Conservation (phyloP, 2,113 vertebrate genomes). For the Hippocampus abdominalis region DNA sequence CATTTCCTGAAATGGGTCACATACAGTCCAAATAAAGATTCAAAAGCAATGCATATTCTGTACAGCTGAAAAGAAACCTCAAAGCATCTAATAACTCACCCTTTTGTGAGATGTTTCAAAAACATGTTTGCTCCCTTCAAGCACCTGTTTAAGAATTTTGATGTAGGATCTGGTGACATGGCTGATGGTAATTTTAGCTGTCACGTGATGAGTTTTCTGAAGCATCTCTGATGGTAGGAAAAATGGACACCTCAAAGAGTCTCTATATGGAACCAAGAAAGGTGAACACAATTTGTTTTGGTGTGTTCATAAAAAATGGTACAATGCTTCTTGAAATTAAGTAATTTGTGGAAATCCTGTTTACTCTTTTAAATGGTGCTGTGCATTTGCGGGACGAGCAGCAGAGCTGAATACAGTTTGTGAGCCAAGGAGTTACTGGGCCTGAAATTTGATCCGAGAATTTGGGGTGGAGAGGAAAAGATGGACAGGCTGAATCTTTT, state of each 20-base stretch:
- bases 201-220: background rate
- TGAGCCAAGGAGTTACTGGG: too few relatives aligned
- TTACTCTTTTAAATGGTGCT: background rate
- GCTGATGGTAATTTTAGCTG: background rate
- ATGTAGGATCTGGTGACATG: background rate
- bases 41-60: background rate
- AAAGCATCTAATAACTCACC: background rate
- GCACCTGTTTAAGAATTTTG: background rate
- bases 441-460: too few relatives aligned
- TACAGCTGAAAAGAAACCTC: background rate
- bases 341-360: background rate
- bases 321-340: background rate
- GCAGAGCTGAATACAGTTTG: too few relatives aligned
- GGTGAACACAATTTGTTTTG: too few relatives aligned
- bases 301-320: background rate
- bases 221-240: background rate
- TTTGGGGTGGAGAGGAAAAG: too few relatives aligned
- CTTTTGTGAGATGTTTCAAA: background rate
- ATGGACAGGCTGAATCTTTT: too few relatives aligned
- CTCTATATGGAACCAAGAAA: background rate
- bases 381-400: too few relatives aligned
- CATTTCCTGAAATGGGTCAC: constrained; percentile 55
- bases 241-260: background rate
- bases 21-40: constrained; percentile 19
- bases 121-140: background rate